Percentiles rank a stretch among this genome's conserved stretches.
These are phyloP conservation scores for Hydractinia symbiolongicarpus DNA, from an alignment of 30 jellyfish, hydroid and myxozoan genomes.

Conservation along the genomic window DNA sequence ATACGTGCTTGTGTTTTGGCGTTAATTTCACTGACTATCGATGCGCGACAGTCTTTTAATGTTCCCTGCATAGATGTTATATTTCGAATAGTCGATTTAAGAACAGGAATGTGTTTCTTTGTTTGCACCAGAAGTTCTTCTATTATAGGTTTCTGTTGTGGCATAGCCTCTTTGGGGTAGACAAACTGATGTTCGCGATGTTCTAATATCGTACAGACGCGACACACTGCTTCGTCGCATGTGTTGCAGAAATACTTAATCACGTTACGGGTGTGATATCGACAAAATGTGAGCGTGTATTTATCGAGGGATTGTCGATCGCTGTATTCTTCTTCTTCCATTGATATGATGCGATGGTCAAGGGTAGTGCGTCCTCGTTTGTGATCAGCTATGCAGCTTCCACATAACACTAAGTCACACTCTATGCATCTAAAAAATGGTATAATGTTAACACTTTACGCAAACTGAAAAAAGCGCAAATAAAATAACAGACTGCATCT, in stretches of 20 bases:
- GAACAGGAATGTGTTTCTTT: conserved; percentile 59
- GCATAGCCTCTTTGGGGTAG: conserved; percentile 92
- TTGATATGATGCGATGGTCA: conserved; percentile 71
- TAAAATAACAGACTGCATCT: too few relatives aligned
- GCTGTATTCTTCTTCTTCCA: conserved; percentile 57
- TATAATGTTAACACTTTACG: too few relatives aligned
- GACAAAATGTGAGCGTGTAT: conserved; percentile 89
- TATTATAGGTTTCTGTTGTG: conserved; percentile 80
- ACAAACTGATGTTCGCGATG: conserved; percentile 97
- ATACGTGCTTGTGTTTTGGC: conserved; percentile 86
- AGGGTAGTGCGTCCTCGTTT: conserved; percentile 70
- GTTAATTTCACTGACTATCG: conserved; percentile 62
- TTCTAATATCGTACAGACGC: conserved; percentile 94
- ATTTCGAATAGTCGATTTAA: conserved; percentile 54
- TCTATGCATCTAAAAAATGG: conserved; percentile 54
- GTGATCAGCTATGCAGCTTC: conserved; percentile 93
- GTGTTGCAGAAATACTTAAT: conserved; percentile 94
- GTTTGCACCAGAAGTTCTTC: conserved; percentile 70
- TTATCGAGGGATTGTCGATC: conserved; percentile 71
- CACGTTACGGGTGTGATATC: conserved; percentile 83
- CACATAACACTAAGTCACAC: conserved; percentile 77
- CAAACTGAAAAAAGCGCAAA: too few relatives aligned
- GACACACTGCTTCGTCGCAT: conserved; percentile 94
- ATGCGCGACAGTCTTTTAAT: conserved; percentile 62
- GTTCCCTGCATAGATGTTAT: conserved; percentile 64